phyloP scores from a whole-genome alignment of 2,797 vertebrate genomes.

The Chloroceryle amazona region DNA sequence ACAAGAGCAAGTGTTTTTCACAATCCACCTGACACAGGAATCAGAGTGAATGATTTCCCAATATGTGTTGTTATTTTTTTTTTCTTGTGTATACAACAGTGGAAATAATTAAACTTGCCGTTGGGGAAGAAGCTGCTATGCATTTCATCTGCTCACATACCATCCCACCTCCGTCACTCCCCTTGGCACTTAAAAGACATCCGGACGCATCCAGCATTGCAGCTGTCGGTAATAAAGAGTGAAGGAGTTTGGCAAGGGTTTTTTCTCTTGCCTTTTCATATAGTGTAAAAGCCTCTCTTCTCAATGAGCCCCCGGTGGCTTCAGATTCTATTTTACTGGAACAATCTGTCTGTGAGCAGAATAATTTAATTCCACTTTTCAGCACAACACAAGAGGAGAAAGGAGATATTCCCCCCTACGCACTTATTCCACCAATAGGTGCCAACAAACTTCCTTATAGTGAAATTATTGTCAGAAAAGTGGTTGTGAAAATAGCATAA shows the following conservation, averaged over 20 bases:
- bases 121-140: constrained; percentile 35
- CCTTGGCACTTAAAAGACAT: constrained; percentile 55
- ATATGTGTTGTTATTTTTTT: constrained; percentile 60
- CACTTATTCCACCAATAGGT: constrained; percentile 12
- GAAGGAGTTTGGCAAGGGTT: constrained; percentile 54
- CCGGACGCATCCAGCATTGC: constrained; percentile 49
- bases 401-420: background rate
- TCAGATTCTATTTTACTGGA: constrained; percentile 80
- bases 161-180: constrained; percentile 48
- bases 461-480: constrained; percentile 43
- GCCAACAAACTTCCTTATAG: constrained; percentile 45
- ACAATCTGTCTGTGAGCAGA: constrained; percentile 77
- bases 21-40: constrained; percentile 63
- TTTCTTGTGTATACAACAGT: constrained; percentile 66
- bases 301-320: constrained; percentile 72
- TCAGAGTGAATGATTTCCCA: constrained; percentile 67
- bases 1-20: constrained; percentile 43
- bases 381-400: constrained; percentile 37
- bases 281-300: constrained; percentile 71
- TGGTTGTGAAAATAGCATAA: constrained; percentile 3
- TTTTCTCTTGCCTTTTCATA: constrained; percentile 66
- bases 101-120: constrained; percentile 79
- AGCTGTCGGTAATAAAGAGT: constrained; percentile 73
- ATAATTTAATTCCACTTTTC: constrained; percentile 79
- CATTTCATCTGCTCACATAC: constrained; percentile 60